Evolutionary conservation across 2,888 invertebrate genomes (phyloP), one percentile per base, ranked within the genome.

Genomic region (Drosophila conformis): DNA sequence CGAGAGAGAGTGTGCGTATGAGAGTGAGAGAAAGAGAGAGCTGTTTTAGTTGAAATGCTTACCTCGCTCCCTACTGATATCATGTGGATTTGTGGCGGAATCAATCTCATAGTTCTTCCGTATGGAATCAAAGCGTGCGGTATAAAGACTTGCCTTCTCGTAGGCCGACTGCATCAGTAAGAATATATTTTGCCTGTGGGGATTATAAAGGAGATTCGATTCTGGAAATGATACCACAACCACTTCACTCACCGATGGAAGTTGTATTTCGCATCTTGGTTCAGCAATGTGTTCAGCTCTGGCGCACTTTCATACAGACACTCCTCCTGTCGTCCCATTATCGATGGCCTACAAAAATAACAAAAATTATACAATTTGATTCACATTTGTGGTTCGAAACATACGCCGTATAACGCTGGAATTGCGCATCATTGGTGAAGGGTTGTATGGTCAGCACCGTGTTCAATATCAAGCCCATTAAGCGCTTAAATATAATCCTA

Each of bases 311-410:
- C 96, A 64, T 96, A 96, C 0, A 96, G 95, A 91, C 96, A 95
- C 51, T 96, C 96, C 81, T 97, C 96, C 88, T 95, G 95, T 87
- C 97, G 96, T 25, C 96, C 96, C 94, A 97, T 97, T 73, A 98
- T 96, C 25, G 96, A 95, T 0, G 98, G 98, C 69, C 96, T 96
- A 48, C 0, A 38, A 29, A 10, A 15, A 49, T 15, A 1, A 10
- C n/a, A 2, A 38, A 42, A 27, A 21, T 5, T 2, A 6, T 36
- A 18, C 11, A 15, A 52, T 38, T 10, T 0, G 0, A 36, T 21
- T 3, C 2, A 36, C 18, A 4, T 18, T 33, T 10, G 10, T 11
- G 6, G 27, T 6, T 46, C 15, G 15, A 4, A 61, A 63, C 82
- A 11, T 83, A 93, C 95, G 96, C 95, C 4, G 97, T 97, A 85